Evolutionary conservation across 1,140 invertebrate species (phyloP).

Genomic region (Zaprionus tsacasi): DNA sequence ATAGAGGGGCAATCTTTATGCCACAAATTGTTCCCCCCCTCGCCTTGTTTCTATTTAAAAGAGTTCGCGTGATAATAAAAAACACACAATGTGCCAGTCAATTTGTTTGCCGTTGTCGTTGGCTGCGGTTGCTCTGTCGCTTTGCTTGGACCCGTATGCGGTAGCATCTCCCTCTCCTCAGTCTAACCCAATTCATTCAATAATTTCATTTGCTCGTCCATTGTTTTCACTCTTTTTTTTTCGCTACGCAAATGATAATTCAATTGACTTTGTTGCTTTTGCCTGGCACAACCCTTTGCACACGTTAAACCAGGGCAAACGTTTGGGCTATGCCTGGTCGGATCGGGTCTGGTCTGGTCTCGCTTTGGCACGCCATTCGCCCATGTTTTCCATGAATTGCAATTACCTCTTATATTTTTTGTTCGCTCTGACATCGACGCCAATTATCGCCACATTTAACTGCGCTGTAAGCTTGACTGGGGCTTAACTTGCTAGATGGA

Average conservation of each 20-base stretch:
- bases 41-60: constrained; percentile 37
- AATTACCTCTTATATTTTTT: constrained; percentile 44
- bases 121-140: constrained; percentile 51
- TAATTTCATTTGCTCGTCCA: constrained; percentile 74
- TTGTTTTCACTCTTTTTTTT: constrained; percentile 63
- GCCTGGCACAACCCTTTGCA: neutral
- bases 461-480: constrained; percentile 2
- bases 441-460: constrained; percentile 62
- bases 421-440: constrained; percentile 49
- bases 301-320: constrained; percentile 15
- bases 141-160: neutral
- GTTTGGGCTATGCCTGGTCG: neutral
- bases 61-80: constrained; percentile 59
- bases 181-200: constrained; percentile 74
- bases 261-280: constrained; percentile 61
- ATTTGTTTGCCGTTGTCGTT: constrained; percentile 71
- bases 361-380: constrained; percentile 60
- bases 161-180: neutral
- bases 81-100: constrained; percentile 48
- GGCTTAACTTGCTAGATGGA: neutral
- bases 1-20: too few species aligned
- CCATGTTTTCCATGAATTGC: constrained; percentile 38
- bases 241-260: constrained; percentile 68
- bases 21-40: neutral
- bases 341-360: neutral